Base-by-base conservation (phyloP, 1,140 invertebrate genomes). In the Cydia pomonella region DNA sequence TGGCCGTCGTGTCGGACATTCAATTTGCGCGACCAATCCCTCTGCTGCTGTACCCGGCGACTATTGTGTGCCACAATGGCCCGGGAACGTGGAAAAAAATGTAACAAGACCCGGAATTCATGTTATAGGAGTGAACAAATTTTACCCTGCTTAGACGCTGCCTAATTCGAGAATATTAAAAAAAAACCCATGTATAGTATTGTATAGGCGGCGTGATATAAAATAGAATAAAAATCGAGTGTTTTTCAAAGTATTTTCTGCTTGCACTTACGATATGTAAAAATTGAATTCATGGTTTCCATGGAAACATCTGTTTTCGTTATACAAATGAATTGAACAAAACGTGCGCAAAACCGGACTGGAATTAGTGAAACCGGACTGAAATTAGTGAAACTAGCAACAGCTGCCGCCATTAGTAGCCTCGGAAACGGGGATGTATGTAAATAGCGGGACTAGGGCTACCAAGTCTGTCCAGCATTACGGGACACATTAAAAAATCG, bases 21-120 rank as follows among this genome's bases (percentile, higher is more conserved):
- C 89, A 91, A 91, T 91, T 91, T 88, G 83, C 82, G 79, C 88
- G 83, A 90, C 85, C 89, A 90, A 89, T 87, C 87, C 87, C 87
- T 87, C 76, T 82, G 83, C 81, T 80, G 77, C 75, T 76, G 82
- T 87, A 87, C 74, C 84, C 80, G 76, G 73, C 21, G 47, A 69
- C 82, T 79, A 77, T 84, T 84, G 83, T 84, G 73, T 73, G 41
- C 64, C 12, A 81, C 81, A 84, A 84, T 81, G 76, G 76, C 77
- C 75, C 59, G 73, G 53, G 75, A 76, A 81, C 81, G 80, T 77
- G 81, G 81, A 81, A 84, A 82, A 82, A 82, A 81, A 27, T 12
- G 63, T 66, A 38, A 66, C 25, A 23, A 63, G 53, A 1, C 62
- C 25, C 63, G 63, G 63, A 33, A 66, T 66, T 13, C 33, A 38